Conservation (phyloP, 2,888 invertebrate genomes). For the Clitarchus hookeri region DNA sequence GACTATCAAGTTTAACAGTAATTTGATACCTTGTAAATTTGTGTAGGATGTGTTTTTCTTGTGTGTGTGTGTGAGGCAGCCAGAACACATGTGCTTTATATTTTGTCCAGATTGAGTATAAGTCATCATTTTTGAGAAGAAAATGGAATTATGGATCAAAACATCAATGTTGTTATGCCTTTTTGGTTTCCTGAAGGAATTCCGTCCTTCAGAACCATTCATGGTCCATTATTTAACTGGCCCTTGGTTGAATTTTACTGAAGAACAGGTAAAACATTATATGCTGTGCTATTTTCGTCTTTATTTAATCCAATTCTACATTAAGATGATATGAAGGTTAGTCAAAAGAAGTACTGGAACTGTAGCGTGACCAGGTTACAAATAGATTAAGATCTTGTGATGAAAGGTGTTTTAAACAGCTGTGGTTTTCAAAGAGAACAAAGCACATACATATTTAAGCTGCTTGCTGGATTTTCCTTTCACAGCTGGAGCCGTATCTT, state of each 20-base stretch:
- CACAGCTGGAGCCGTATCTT: too few species aligned
- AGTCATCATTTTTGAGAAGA: background rate
- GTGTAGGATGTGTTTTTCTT: background rate
- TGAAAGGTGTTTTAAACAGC: too few species aligned
- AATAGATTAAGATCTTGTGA: too few species aligned
- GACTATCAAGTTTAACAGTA: background rate
- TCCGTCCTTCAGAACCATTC: constrained; percentile 86
- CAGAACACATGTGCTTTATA: background rate
- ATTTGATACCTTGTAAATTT: background rate
- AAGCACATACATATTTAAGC: too few species aligned
- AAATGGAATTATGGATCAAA: constrained; percentile 63
- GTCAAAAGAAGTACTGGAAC: too few species aligned
- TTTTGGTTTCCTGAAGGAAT: constrained; percentile 81
- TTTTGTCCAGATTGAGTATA: background rate
- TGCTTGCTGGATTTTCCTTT: too few species aligned
- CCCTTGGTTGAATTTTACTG: constrained; percentile 69
- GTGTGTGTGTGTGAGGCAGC: background rate
- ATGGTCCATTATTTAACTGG: constrained; percentile 78
- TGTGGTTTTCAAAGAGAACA: too few species aligned
- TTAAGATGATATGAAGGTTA: too few species aligned
- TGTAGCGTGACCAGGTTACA: too few species aligned
- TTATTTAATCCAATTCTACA: background rate
- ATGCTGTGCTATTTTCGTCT: background rate
- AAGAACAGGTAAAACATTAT: constrained; percentile 61
- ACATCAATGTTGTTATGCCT: constrained; percentile 74